These are phyloP conservation scores for Carcina quercana DNA, from an alignment of 2,888 invertebrate genomes.

Conservation along the genomic window DNA sequence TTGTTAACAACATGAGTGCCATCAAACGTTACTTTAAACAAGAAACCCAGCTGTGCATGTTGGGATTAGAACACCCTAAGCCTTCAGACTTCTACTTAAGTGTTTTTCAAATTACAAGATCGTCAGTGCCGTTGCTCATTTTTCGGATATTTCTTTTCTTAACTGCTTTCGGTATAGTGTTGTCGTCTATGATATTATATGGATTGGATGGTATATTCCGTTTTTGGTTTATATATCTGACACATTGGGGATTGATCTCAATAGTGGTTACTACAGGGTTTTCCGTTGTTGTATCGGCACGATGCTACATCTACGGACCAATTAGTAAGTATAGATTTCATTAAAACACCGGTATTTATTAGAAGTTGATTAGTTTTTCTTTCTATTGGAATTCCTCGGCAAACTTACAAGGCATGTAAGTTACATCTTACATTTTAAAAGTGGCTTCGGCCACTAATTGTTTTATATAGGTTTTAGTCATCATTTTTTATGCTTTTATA, in stretches of 20 bases:
- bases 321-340: constrained; percentile 51
- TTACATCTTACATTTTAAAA: too few species aligned
- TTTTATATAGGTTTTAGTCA: too few species aligned
- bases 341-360: too few species aligned
- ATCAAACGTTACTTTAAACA: constrained; percentile 48
- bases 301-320: constrained; percentile 52
- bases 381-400: too few species aligned
- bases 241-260: constrained; percentile 66
- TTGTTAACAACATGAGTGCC: constrained; percentile 39
- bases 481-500: too few species aligned
- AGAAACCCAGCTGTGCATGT: constrained; percentile 40
- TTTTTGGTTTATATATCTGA: constrained; percentile 70
- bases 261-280: constrained; percentile 48
- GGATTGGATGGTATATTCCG: constrained; percentile 28
- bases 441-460: too few species aligned
- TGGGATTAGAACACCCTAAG: constrained; percentile 46
- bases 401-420: too few species aligned
- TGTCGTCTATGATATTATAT: constrained; percentile 45
- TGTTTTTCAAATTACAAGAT: constrained; percentile 56
- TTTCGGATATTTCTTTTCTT: constrained; percentile 50
- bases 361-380: too few species aligned
- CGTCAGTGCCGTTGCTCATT: constrained; percentile 49
- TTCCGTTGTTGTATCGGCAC: constrained; percentile 43
- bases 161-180: constrained; percentile 39
- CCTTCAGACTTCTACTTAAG: constrained; percentile 56